Percentiles rank a stretch among this genome's conserved stretches.
These are phyloP conservation scores for Liasis olivaceus DNA, from an alignment of 2,797 vertebrate species.

Conservation along the genomic window DNA sequence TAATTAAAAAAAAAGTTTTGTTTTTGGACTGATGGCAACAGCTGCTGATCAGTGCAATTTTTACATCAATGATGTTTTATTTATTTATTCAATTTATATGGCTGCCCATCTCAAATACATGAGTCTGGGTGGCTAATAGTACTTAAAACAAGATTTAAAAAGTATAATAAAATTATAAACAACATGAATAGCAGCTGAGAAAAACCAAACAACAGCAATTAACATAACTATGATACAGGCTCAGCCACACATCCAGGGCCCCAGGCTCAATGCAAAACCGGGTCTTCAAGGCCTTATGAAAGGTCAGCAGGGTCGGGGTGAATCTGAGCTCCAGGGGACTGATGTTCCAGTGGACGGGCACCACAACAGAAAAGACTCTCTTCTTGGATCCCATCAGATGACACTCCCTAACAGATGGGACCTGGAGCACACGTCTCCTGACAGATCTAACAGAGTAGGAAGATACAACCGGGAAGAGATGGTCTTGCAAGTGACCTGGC, in stretches of 20 bases:
- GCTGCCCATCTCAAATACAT: background rate
- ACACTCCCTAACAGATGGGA: background rate
- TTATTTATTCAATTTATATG: background rate
- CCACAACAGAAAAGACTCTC: background rate
- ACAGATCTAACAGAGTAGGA: background rate
- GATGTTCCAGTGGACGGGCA: background rate
- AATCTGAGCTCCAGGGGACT: background rate
- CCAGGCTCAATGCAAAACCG: background rate
- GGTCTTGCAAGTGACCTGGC: background rate
- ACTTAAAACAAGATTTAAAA: background rate
- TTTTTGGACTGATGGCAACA: constrained; percentile 63
- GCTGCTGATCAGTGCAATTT: constrained; percentile 51
- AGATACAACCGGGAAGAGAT: background rate
- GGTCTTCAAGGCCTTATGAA: background rate
- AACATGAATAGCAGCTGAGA: background rate
- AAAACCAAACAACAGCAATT: background rate
- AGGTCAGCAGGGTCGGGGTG: background rate
- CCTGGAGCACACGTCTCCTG: background rate
- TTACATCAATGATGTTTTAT: constrained; percentile 33
- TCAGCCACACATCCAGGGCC: background rate
- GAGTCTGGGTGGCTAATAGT: background rate
- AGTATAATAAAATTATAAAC: background rate
- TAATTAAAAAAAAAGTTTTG: constrained; percentile 30
- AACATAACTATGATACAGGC: background rate
- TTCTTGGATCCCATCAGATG: background rate